Conservation (phyloP, 2,888 invertebrate species). For the Spisula subtruncata region DNA sequence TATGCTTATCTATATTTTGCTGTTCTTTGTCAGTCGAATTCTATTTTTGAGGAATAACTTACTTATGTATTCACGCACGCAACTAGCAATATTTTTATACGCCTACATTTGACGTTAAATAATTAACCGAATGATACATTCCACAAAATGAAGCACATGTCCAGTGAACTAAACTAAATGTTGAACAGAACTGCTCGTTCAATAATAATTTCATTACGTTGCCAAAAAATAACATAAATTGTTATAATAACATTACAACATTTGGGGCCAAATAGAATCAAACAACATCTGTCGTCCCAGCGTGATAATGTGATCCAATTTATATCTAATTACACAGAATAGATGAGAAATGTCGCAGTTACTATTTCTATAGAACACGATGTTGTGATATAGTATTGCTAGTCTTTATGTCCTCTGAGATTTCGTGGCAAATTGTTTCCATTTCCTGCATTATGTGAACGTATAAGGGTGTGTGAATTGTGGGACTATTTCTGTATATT, state of each 20-base stretch:
- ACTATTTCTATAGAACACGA: neutral
- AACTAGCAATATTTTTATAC: too few relatives aligned
- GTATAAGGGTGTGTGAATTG: too few relatives aligned
- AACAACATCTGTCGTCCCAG: neutral
- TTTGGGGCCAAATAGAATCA: neutral
- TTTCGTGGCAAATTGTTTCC: neutral
- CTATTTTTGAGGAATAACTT: too few relatives aligned
- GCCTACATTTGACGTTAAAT: too few relatives aligned
- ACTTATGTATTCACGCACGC: too few relatives aligned
- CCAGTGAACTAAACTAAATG: too few relatives aligned
- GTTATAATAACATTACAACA: neutral
- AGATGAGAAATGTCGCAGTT: neutral
- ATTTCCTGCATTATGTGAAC: neutral
- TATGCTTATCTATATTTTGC: too few relatives aligned
- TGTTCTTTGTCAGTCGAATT: too few relatives aligned
- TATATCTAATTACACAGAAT: neutral
- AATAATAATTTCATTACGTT: neutral
- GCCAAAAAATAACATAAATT: neutral
- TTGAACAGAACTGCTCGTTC: too few relatives aligned
- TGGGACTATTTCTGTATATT: neutral
- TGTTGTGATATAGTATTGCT: neutral
- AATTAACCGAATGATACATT: too few relatives aligned
- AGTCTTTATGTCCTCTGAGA: neutral
- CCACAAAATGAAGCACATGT: too few relatives aligned
- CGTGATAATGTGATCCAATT: neutral